Conservation (phyloP, 2,797 vertebrate species). For the Sitta carolinensis region DNA sequence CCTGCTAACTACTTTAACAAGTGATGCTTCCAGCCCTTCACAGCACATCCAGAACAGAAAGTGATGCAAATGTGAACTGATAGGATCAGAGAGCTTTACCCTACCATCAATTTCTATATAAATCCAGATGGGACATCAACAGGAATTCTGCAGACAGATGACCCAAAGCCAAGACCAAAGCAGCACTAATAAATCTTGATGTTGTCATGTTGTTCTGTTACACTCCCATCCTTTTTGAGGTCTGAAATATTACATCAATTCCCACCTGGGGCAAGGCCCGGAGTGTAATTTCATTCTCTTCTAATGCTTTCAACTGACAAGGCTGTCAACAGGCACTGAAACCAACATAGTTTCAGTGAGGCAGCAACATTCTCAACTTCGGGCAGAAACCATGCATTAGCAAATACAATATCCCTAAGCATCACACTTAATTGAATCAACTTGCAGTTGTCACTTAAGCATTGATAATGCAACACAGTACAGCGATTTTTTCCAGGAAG, state of each 20-base stretch:
- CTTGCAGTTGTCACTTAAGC: background rate
- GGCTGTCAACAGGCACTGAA: background rate
- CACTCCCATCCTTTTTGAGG: background rate
- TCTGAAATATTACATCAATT: slow-evolving; percentile 34
- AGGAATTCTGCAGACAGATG: slow-evolving; percentile 36
- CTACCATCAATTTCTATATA: background rate
- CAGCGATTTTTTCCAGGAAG: background rate
- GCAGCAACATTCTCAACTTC: background rate
- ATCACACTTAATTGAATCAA: background rate
- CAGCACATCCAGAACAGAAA: background rate
- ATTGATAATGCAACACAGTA: background rate
- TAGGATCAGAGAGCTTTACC: background rate
- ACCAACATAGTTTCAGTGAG: background rate
- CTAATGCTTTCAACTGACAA: background rate
- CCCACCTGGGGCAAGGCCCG: slow-evolving; percentile 4
- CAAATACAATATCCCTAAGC: background rate
- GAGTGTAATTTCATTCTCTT: slow-evolving; percentile 26
- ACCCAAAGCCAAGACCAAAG: slow-evolving; percentile 43
- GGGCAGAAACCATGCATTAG: background rate
- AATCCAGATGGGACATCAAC: slow-evolving; percentile 32
- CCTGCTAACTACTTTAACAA: slow-evolving; percentile 51
- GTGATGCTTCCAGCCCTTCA: background rate
- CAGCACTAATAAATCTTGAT: slow-evolving; percentile 38
- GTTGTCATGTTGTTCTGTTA: background rate
- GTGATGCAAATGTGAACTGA: slow-evolving; percentile 36